Conservation (phyloP, 2,888 invertebrate genomes). For the Dicranocentrus wangi region DNA sequence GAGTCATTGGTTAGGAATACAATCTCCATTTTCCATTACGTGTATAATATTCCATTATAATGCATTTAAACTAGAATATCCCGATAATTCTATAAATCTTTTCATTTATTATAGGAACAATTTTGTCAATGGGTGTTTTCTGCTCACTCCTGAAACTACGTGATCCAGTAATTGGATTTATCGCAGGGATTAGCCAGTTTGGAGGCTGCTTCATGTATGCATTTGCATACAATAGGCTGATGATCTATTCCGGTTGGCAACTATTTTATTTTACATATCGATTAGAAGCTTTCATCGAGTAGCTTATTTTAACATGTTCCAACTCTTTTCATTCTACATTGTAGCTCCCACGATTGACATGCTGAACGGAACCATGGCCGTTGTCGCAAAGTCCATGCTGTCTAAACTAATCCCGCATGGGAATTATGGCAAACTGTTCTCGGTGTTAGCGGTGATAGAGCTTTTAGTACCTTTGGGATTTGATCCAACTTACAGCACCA, state of each 20-base stretch:
- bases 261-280: no score
- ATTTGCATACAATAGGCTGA: slow-evolving; percentile 85
- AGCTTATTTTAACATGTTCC: no score
- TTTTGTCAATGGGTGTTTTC: slow-evolving; percentile 84
- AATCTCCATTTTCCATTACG: background rate
- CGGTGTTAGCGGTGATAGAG: slow-evolving; percentile 65
- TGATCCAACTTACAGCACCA: slow-evolving; percentile 65
- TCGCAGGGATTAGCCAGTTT: slow-evolving; percentile 89
- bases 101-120: slow-evolving; percentile 62
- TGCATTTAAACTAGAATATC: background rate
- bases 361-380: slow-evolving; percentile 67
- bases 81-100: no score
- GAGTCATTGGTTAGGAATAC: slow-evolving; percentile 45
- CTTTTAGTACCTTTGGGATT: slow-evolving; percentile 61
- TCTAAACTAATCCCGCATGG: slow-evolving; percentile 63
- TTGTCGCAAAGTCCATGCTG: slow-evolving; percentile 66
- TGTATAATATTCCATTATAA: background rate
- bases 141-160: slow-evolving; percentile 87
- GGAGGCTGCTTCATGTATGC: slow-evolving; percentile 89
- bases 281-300: no score
- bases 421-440: slow-evolving; percentile 67
- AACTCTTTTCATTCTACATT: background rate
- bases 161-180: slow-evolving; percentile 88
- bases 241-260: slow-evolving; percentile 88
- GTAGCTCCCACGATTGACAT: slow-evolving; percentile 66